A percentile compares a stretch with the other conserved stretches of the same genome.
These are phyloP conservation scores for Gobio gobio DNA, from an alignment of 2,113 vertebrate genomes.

Conservation along the genomic window DNA sequence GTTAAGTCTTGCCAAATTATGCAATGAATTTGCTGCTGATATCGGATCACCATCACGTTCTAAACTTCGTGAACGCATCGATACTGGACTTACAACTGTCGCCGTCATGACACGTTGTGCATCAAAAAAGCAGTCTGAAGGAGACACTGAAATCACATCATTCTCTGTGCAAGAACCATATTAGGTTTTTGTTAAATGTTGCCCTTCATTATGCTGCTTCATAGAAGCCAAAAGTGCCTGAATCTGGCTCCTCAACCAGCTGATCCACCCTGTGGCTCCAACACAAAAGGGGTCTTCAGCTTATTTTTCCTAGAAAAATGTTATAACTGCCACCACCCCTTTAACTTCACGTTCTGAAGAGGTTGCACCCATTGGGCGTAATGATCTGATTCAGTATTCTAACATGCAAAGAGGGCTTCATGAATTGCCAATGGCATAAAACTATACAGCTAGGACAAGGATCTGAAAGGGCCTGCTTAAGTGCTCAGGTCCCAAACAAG, in stretches of 20 bases:
- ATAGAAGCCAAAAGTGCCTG: background rate
- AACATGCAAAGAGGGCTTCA: background rate
- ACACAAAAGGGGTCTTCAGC: background rate
- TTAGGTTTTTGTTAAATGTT: background rate
- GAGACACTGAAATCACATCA: background rate
- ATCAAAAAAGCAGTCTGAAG: background rate
- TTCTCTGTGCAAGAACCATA: too few species aligned
- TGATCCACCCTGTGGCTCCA: background rate
- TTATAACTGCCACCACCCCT: background rate
- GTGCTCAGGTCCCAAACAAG: background rate
- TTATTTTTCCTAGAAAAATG: background rate
- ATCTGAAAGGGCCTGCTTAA: conserved; percentile 5
- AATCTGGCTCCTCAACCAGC: background rate
- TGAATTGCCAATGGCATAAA: background rate
- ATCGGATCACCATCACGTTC: background rate
- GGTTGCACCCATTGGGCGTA: background rate
- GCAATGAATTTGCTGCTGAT: background rate
- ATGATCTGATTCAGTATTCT: background rate
- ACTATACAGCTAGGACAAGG: background rate
- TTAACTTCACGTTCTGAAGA: background rate
- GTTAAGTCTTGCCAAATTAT: background rate
- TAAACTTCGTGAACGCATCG: background rate
- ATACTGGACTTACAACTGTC: too few species aligned
- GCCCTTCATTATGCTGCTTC: background rate
- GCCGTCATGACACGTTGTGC: background rate